Conservation (phyloP, 2,797 vertebrate species). For the Tapera naevia region DNA sequence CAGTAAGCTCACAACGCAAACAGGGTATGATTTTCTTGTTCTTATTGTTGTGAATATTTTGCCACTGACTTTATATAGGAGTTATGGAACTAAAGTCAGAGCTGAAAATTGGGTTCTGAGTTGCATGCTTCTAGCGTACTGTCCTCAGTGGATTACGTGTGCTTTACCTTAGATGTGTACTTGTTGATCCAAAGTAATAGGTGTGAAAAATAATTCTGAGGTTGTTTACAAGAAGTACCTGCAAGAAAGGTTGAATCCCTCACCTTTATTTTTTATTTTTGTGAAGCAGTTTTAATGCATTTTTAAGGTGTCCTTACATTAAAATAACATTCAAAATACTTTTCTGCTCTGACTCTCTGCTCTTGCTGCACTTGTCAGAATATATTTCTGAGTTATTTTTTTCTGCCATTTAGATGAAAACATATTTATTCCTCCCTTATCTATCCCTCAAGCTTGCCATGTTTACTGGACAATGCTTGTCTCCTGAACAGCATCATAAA, state of each 20-base stretch:
- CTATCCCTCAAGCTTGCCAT: background rate
- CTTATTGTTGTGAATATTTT: background rate
- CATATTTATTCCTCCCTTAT: background rate
- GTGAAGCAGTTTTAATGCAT: background rate
- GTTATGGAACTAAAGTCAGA: background rate
- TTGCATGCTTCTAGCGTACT: background rate
- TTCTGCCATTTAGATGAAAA: background rate
- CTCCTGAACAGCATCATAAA: background rate
- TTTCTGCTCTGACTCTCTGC: background rate
- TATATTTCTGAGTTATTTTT: background rate
- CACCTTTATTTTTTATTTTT: background rate
- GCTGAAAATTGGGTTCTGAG: background rate
- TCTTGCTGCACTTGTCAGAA: background rate
- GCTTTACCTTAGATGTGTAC: background rate
- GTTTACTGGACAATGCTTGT: background rate
- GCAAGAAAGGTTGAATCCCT: background rate
- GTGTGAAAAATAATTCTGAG: background rate
- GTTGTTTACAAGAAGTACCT: background rate
- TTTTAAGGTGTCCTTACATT: background rate
- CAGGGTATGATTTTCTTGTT: rapidly evolving
- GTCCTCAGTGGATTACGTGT: background rate
- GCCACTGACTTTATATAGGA: background rate
- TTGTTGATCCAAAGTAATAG: background rate
- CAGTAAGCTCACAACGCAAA: background rate
- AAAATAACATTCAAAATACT: background rate